Percentiles rank a stretch among this genome's conserved stretches.
These are phyloP conservation scores for Rhyacichthys aspro DNA, from an alignment of 2,797 vertebrate genomes.

Conservation along the genomic window DNA sequence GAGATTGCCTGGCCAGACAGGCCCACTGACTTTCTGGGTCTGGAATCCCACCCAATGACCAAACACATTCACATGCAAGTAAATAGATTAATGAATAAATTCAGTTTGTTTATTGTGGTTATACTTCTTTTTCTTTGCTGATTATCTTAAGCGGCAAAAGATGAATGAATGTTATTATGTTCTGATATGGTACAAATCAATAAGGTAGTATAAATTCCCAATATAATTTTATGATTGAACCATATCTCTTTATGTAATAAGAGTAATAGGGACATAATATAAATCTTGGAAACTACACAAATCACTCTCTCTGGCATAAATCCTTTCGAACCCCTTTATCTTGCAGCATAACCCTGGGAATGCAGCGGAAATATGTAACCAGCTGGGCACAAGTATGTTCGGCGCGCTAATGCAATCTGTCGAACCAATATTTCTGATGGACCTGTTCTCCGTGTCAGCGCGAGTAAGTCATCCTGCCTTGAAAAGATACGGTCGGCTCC, in stretches of 20 bases:
- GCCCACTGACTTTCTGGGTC: too few species aligned
- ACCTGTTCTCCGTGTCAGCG: conserved; percentile 43
- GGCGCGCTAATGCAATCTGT: conserved; percentile 53
- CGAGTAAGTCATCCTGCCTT: conserved; percentile 49
- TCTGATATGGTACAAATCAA: neutral
- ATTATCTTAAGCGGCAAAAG: too few species aligned
- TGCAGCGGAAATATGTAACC: conserved; percentile 32
- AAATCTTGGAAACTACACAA: neutral
- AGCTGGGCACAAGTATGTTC: conserved; percentile 57
- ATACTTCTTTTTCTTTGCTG: too few species aligned
- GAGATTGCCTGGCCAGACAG: too few species aligned
- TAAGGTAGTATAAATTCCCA: neutral
- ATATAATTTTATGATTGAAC: neutral
- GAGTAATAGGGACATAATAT: neutral
- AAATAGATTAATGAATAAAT: too few species aligned
- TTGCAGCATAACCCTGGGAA: conserved; percentile 16
- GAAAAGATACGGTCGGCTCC: conserved; percentile 32
- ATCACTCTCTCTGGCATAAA: neutral
- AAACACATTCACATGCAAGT: too few species aligned
- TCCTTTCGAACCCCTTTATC: conserved; percentile 18
- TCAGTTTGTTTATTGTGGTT: too few species aligned
- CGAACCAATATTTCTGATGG: conserved; percentile 54
- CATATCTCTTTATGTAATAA: neutral
- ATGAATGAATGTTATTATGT: too few species aligned
- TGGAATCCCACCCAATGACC: too few species aligned